Evolutionary conservation across 1,140 invertebrate genomes (phyloP).

Genomic region (Achatina immaculata): DNA sequence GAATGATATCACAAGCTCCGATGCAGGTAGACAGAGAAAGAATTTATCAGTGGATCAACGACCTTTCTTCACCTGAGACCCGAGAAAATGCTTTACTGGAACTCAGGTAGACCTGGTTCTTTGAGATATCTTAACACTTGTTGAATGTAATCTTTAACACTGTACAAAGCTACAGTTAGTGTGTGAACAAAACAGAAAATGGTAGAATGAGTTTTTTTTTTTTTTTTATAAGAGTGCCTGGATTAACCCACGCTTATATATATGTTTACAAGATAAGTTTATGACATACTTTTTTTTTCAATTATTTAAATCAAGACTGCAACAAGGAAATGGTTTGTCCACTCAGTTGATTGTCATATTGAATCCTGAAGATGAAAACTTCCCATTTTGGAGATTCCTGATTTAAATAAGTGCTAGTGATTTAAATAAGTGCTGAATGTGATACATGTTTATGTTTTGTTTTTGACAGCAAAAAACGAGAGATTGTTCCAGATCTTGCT

Average conservation of each 20-base stretch:
- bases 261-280: background rate
- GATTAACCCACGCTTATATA: background rate
- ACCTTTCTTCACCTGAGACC: conserved; percentile 93
- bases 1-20: conserved; percentile 40
- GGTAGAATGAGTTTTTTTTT: too few relatives aligned
- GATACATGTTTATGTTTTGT: background rate
- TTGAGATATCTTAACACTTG: background rate
- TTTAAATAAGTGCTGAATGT: background rate
- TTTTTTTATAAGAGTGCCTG: background rate
- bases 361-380: too few relatives aligned
- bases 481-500: conserved; percentile 94
- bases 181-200: too few relatives aligned
- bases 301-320: too few relatives aligned
- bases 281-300: background rate
- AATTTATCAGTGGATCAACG: conserved; percentile 94
- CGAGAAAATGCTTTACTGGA: conserved; percentile 96
- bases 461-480: conserved; percentile 90
- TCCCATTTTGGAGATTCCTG: too few relatives aligned
- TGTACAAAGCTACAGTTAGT: background rate
- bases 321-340: too few relatives aligned
- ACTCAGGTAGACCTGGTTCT: conserved; percentile 77
- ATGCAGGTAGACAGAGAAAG: conserved; percentile 81
- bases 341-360: too few relatives aligned
- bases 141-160: background rate
- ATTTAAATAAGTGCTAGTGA: background rate